Evolutionary conservation across 2,113 vertebrate genomes (phyloP).

Genomic region (Tetrax tetrax): DNA sequence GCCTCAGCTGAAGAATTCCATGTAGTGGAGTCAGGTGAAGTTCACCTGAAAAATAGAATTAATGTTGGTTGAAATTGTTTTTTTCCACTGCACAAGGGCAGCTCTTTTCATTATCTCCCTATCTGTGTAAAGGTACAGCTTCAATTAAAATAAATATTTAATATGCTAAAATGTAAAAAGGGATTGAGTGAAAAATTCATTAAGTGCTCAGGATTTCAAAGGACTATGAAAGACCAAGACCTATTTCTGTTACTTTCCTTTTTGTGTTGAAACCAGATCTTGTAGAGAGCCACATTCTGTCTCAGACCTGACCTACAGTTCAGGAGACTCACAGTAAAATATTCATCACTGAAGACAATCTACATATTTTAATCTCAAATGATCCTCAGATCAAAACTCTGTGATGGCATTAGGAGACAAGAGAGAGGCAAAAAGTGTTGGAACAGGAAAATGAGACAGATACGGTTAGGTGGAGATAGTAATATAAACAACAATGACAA

Average conservation of each 20-base stretch:
- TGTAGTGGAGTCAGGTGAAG: constrained; percentile 94
- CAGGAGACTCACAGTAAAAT: neutral
- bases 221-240: neutral
- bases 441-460: neutral
- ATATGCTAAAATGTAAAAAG: neutral
- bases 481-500: neutral
- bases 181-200: neutral
- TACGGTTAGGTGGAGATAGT: neutral
- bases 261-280: neutral
- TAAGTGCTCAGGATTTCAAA: neutral
- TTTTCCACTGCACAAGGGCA: neutral
- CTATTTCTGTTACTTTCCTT: neutral
- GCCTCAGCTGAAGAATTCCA: constrained; percentile 95
- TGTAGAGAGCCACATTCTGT: neutral
- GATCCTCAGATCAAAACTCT: neutral
- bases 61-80: neutral
- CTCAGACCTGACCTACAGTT: neutral
- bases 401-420: neutral
- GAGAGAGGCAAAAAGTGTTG: neutral
- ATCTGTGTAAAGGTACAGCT: neutral
- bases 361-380: neutral
- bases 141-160: constrained; percentile 8
- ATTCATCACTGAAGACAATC: neutral
- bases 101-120: neutral
- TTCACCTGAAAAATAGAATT: constrained; percentile 81